A percentile compares a stretch with the other conserved stretches of the same genome.
Evolutionary conservation across 2,113 vertebrate genomes (phyloP).

Genomic region (Butorides virescens): DNA sequence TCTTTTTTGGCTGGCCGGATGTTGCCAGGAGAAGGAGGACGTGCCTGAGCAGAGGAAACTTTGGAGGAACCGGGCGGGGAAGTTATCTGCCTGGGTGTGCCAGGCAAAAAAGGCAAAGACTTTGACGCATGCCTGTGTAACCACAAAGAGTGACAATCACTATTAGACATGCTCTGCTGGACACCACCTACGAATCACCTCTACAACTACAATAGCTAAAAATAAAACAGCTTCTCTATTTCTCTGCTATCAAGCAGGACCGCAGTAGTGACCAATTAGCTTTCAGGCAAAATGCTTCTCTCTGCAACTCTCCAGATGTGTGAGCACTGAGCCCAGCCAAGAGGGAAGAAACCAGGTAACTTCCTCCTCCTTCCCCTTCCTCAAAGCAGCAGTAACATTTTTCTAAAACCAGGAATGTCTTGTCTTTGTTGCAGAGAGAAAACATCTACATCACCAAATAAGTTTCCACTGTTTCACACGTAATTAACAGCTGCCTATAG

Average conservation of each 20-base stretch:
- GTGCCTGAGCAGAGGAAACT: slow-evolving; percentile 57
- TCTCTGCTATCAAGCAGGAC: neutral
- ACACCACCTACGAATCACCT: neutral
- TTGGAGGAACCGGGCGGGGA: slow-evolving; percentile 74
- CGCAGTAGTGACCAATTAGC: neutral
- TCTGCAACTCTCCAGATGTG: neutral
- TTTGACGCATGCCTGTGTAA: slow-evolving; percentile 75
- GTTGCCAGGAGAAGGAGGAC: slow-evolving; percentile 85
- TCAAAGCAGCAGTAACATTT: neutral
- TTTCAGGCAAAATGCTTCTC: neutral
- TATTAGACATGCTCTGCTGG: neutral
- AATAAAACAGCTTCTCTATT: neutral
- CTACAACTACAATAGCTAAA: neutral
- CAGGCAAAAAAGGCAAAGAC: slow-evolving; percentile 75
- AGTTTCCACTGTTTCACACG: neutral
- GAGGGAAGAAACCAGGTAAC: neutral
- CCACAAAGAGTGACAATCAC: neutral
- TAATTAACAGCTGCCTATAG: neutral
- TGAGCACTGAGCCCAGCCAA: neutral
- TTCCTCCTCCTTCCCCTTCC: neutral
- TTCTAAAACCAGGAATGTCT: neutral
- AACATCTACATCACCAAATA: neutral
- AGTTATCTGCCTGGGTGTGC: slow-evolving; percentile 79
- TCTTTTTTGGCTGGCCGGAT: slow-evolving; percentile 82
- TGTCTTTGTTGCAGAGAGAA: neutral